These are phyloP conservation scores for Danaus melanippus DNA, from an alignment of 1,140 invertebrate genomes.

Conservation along the genomic window DNA sequence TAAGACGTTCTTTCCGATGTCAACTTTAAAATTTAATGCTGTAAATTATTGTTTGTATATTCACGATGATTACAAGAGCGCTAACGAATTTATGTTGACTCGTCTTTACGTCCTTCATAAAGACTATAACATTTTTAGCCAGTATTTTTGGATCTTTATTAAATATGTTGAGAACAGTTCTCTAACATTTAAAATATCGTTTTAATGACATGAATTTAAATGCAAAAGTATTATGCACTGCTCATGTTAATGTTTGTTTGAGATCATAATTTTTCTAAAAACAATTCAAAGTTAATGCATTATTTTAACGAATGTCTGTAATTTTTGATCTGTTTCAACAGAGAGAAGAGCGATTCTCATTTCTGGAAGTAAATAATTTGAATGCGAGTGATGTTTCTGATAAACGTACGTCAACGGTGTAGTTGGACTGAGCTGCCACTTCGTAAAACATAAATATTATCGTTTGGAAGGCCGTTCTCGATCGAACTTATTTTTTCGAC, in stretches of 20 bases:
- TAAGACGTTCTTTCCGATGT: slow-evolving; percentile 68
- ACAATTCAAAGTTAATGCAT: too few relatives aligned
- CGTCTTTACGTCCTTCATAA: slow-evolving; percentile 48
- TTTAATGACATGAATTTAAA: too few relatives aligned
- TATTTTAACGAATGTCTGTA: too few relatives aligned
- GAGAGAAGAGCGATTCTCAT: slow-evolving; percentile 11
- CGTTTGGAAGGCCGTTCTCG: slow-evolving; percentile 63
- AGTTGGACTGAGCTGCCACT: slow-evolving; percentile 44
- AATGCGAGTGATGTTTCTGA: slow-evolving; percentile 33
- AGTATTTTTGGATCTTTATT: slow-evolving; percentile 61
- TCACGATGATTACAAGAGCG: slow-evolving; percentile 61
- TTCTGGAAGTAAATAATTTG: slow-evolving; percentile 23
- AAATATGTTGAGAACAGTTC: slow-evolving; percentile 44
- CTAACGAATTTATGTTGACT: slow-evolving; percentile 65
- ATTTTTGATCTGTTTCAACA: too few relatives aligned
- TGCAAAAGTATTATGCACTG: too few relatives aligned
- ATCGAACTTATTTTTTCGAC: slow-evolving; percentile 68
- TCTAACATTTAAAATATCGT: slow-evolving; percentile 18
- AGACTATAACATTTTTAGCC: slow-evolving; percentile 50
- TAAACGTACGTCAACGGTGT: slow-evolving; percentile 47
- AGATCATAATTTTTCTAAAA: too few relatives aligned
- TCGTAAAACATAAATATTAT: slow-evolving; percentile 70
- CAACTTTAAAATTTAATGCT: slow-evolving; percentile 68
- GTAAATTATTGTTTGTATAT: slow-evolving; percentile 59
- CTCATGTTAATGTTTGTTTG: too few relatives aligned